phyloP scores from a whole-genome alignment of 1,140 invertebrate species.

The Caenorhabditis latens region DNA sequence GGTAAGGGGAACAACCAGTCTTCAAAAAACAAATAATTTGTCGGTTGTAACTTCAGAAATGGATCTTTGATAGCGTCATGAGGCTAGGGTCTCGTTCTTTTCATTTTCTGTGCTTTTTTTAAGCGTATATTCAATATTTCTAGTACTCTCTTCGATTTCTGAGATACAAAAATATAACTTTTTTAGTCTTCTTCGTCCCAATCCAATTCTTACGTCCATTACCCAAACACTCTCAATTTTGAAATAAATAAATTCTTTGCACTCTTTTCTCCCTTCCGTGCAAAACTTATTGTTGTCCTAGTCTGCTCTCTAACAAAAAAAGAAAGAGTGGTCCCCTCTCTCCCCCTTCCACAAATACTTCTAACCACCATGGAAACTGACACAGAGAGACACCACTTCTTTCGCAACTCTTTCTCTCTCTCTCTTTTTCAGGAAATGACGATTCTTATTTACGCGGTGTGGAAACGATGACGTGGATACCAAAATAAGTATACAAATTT shows the following conservation, averaged over 20 bases:
- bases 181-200: not conserved
- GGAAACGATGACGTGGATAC: not conserved
- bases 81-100: too few species aligned
- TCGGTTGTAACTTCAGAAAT: too few species aligned
- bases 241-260: not conserved
- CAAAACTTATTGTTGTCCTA: not conserved
- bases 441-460: conserved; percentile 4
- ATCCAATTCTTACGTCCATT: not conserved
- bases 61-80: too few species aligned
- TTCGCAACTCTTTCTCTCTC: conserved; percentile 52
- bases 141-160: too few species aligned
- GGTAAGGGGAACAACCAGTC: too few species aligned
- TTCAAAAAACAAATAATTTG: too few species aligned
- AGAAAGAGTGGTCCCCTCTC: not conserved
- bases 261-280: not conserved
- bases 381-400: conserved; percentile 38
- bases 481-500: not conserved
- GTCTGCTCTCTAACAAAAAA: not conserved
- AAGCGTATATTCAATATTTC: too few species aligned
- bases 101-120: too few species aligned
- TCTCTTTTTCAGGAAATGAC: conserved; percentile 54
- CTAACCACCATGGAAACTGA: conserved; percentile 30
- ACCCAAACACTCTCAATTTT: too few species aligned
- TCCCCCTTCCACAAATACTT: too few species aligned
- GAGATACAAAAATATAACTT: too few species aligned